A percentile compares a stretch with the other conserved stretches of the same genome.
Evolutionary conservation across 2,797 vertebrate genomes (phyloP).

Genomic region (Argya squamiceps): DNA sequence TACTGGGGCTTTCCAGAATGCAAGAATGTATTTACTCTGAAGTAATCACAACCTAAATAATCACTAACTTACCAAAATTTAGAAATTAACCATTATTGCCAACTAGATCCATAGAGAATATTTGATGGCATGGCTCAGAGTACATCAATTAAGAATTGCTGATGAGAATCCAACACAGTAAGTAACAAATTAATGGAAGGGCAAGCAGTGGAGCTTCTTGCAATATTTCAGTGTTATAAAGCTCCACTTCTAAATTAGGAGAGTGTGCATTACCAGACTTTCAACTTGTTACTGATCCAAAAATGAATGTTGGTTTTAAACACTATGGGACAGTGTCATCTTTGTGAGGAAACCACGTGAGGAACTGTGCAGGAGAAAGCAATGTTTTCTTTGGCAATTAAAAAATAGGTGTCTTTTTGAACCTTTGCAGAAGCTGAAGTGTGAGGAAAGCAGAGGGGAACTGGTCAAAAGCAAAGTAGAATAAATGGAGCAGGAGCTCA

Average conservation of each 20-base stretch:
- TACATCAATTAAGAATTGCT: conserved; percentile 35
- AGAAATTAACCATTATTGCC: neutral
- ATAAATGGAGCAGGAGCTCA: neutral
- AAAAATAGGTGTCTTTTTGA: conserved; percentile 12
- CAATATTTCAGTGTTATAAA: conserved; percentile 10
- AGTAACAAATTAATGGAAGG: conserved; percentile 42
- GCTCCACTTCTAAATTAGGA: conserved; percentile 21
- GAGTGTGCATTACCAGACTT: neutral
- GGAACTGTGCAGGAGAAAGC: neutral
- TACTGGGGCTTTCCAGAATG: neutral
- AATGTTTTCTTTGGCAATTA: conserved; percentile 36
- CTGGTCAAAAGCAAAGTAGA: neutral
- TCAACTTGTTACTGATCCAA: neutral
- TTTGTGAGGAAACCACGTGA: conserved; percentile 9
- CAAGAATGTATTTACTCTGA: conserved; percentile 3
- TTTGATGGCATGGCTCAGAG: conserved; percentile 34
- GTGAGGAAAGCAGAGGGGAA: neutral
- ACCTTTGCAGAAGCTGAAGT: neutral
- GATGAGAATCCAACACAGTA: conserved; percentile 35
- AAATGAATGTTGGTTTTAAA: neutral
- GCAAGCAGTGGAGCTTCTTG: conserved; percentile 9
- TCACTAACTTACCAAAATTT: conserved; percentile 33
- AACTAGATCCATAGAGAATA: conserved; percentile 14
- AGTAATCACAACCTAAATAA: conserved; percentile 32
- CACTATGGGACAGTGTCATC: neutral